Percentiles rank a stretch among this genome's conserved stretches.
phyloP scores from a whole-genome alignment of 2,888 invertebrate genomes.

The Bellardia pandia region DNA sequence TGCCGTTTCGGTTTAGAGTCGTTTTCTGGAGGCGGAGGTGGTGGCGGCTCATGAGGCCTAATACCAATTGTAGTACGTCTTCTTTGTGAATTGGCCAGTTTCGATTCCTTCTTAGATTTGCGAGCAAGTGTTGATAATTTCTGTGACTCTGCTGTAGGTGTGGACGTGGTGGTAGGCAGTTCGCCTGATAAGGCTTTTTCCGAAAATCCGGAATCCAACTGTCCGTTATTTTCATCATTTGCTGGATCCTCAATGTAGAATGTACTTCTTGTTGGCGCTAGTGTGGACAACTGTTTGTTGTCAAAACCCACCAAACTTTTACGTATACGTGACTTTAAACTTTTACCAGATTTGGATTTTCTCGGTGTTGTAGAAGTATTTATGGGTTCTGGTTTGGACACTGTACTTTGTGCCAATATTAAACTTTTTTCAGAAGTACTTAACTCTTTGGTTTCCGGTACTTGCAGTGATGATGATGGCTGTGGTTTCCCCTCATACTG shows the following conservation, averaged over 20 bases:
- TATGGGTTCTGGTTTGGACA: slow-evolving; percentile 62
- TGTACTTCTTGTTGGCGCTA: slow-evolving; percentile 88
- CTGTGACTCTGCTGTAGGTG: slow-evolving; percentile 75
- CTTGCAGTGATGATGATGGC: slow-evolving; percentile 72
- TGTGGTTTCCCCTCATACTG: slow-evolving; percentile 68
- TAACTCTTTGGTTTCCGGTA: slow-evolving; percentile 75
- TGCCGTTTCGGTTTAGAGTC: slow-evolving; percentile 80
- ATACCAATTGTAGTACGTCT: slow-evolving; percentile 82
- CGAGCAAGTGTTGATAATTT: slow-evolving; percentile 79
- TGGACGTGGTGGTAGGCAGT: slow-evolving; percentile 66
- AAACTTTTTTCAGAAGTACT: slow-evolving; percentile 84
- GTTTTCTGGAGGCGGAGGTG: slow-evolving; percentile 83
- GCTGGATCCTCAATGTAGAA: slow-evolving; percentile 89
- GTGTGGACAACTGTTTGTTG: slow-evolving; percentile 81
- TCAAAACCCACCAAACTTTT: slow-evolving; percentile 85
- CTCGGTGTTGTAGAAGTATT: slow-evolving; percentile 76
- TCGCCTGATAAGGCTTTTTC: slow-evolving; percentile 80
- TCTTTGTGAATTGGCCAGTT: slow-evolving; percentile 76
- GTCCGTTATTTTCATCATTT: slow-evolving; percentile 86
- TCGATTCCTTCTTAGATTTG: slow-evolving; percentile 82
- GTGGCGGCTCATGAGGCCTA: slow-evolving; percentile 84
- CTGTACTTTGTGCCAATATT: slow-evolving; percentile 75
- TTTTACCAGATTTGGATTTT: slow-evolving; percentile 85
- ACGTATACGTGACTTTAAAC: slow-evolving; percentile 87
- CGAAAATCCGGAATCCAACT: slow-evolving; percentile 87